Evolutionary conservation across 2,888 invertebrate species (phyloP).

Genomic region (Amiota minor): DNA sequence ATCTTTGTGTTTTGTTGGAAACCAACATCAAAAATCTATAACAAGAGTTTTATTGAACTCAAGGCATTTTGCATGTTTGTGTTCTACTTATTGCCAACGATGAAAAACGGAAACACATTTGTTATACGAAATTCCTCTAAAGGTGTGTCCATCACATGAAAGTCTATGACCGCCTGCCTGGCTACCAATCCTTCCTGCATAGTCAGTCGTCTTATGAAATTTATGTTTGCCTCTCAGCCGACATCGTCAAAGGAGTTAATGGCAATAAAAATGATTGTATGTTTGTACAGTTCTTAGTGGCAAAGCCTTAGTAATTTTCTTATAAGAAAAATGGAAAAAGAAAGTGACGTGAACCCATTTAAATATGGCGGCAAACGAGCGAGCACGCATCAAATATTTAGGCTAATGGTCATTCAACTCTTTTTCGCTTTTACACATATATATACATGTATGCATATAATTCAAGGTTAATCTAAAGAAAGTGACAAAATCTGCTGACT

Average conservation of each 20-base stretch:
- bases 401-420: constrained; percentile 10
- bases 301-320: background rate
- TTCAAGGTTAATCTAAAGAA: constrained; percentile 2
- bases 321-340: constrained; percentile 1
- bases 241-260: constrained; percentile 6
- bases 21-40: constrained; percentile 16
- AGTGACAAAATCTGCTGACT: constrained; percentile 13
- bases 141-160: constrained; percentile 12
- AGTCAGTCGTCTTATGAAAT: background rate
- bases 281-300: background rate
- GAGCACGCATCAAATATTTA: background rate
- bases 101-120: constrained; percentile 12
- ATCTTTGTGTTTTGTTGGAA: background rate
- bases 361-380: background rate
- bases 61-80: constrained; percentile 4
- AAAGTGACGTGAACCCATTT: constrained; percentile 12
- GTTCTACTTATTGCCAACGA: background rate
- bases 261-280: constrained; percentile 19
- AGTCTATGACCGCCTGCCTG: background rate
- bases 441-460: background rate
- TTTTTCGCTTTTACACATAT: background rate
- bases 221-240: background rate
- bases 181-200: background rate
- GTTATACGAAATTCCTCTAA: constrained; percentile 4
- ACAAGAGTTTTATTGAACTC: constrained; percentile 6